Base-by-base conservation (phyloP, 2,888 invertebrate genomes). In the Drosophila pullipes region DNA sequence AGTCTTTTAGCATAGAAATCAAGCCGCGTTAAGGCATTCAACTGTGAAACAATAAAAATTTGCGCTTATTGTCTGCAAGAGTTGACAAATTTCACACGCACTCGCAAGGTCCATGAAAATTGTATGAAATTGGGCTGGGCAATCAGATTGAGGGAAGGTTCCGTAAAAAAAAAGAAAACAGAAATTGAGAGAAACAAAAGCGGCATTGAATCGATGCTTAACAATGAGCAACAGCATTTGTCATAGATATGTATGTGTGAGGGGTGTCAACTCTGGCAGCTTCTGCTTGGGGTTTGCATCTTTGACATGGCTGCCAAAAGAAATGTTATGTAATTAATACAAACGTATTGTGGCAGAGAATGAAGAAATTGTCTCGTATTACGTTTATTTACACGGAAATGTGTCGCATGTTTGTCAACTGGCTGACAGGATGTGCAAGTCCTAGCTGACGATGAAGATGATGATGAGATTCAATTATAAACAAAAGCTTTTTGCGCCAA, bases 31-130 rank as follows among this genome's bases (percentile, higher is more conserved):
- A 11, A 65, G 63, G 71, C 78, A 80, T 76, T 80, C 72, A 76
- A 75, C 76, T 73, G 81, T 76, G 75, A 76, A 76, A 71, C 83
- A 74, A 83, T 82, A 63, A 73, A 81, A 73, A 71, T 78, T 50
- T 64, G 49, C 58, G 50, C 54, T 30, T 55, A 78, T 81, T 81
- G 81, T 82, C 58, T 66, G 47, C n/a, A 25, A 69, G 69, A 83
- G 74, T 76, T 81, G 83, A 83, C 78, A 83, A 83, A 83, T 82
- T 82, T 83, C 83, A 81, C 83, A 83, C 82, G 83, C 83, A 82
- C 78, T 82, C 78, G 72, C 70, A 70, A 82, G 70, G 69, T 74
- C 67, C 80, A 78, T 74, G 78, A 81, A 78, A 74, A 61, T 52
- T 49, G 44, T 66, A 60, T 60, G 80, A 76, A 73, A 76, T 80